Conservation (phyloP, 2,888 invertebrate species). For the Drosophila antonietae region DNA sequence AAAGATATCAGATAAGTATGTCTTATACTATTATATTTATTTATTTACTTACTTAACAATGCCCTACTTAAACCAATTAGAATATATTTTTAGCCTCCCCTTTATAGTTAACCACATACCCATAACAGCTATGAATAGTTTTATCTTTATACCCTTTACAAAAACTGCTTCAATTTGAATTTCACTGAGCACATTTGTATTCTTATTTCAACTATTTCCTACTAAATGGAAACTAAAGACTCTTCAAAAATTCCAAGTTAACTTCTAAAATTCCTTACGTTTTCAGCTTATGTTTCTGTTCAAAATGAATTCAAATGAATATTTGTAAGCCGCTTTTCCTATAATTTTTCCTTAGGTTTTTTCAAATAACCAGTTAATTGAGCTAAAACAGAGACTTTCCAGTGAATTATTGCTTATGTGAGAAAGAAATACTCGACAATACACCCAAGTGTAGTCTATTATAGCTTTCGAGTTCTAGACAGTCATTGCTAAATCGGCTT, state of each 20-base stretch:
- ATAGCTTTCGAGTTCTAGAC: constrained; percentile 14
- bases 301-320: not conserved
- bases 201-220: not conserved
- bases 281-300: not conserved
- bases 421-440: not conserved
- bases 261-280: not conserved
- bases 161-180: not conserved
- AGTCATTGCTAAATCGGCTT: constrained; percentile 65
- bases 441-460: constrained; percentile 7
- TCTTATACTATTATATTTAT: too few species aligned
- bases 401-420: not conserved
- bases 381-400: not conserved
- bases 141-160: not conserved
- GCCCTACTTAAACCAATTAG: too few species aligned
- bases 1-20: too few species aligned
- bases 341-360: not conserved
- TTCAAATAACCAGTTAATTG: not conserved
- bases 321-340: not conserved
- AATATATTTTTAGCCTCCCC: too few species aligned
- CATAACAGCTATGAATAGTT: too few species aligned
- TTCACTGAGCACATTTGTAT: not conserved
- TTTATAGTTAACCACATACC: not conserved
- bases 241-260: not conserved
- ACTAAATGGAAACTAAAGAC: not conserved
- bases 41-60: too few species aligned